Base-by-base conservation (phyloP, 2,113 vertebrate genomes). In the Macrotus californicus region DNA sequence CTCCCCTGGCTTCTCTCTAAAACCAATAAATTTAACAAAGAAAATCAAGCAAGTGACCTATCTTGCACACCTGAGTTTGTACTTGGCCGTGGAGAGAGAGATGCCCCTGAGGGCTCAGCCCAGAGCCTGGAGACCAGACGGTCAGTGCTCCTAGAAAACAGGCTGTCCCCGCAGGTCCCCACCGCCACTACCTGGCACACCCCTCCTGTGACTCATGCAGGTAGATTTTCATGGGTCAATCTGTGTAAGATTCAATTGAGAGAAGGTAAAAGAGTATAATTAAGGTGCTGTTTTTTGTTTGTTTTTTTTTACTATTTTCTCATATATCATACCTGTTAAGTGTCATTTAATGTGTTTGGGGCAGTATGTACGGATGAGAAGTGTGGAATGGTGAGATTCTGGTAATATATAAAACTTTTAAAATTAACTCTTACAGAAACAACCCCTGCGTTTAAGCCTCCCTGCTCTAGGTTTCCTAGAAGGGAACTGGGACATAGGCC, bases 181-280 rank as follows among this genome's bases (percentile, higher is more conserved):
- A 0, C 15, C 31, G 13, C 14, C 0, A 0, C 5, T 24, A 6
- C 12, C 2, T 1, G 15, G 31, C n/a, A 11, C 7, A 64, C 64
- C 18, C 3, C 4, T 5, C 4, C 39, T 2, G 7, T 34, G 5
- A 41, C 39, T 41, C 9, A 2, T 14, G 0, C 21, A 14, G n/a
- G 6, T 4, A 13, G 64, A 6, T 13, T 61, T 73, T 26, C 16
- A 7, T 50, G 66, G 43, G 29, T 6, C 21, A 73, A 29, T 31
- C 6, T 26, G 0, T n/a, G 2, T 21, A 29, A 61, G 61, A 36
- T 9, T 43, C 48, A 15, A 46, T 0, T 14, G 13, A 52, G 16
- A 72, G 34, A 73, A 80, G 14, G 31, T 29, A n/a, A 61, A 77
- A 52, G 8, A 41, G 4, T 87, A 29, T 21, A 6, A 39, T 19